A percentile compares a stretch with the other conserved stretches of the same genome.
These are phyloP conservation scores for Ophiothrix spiculata DNA, from an alignment of 35 echinoderm and acorn worm genomes.

Conservation along the genomic window DNA sequence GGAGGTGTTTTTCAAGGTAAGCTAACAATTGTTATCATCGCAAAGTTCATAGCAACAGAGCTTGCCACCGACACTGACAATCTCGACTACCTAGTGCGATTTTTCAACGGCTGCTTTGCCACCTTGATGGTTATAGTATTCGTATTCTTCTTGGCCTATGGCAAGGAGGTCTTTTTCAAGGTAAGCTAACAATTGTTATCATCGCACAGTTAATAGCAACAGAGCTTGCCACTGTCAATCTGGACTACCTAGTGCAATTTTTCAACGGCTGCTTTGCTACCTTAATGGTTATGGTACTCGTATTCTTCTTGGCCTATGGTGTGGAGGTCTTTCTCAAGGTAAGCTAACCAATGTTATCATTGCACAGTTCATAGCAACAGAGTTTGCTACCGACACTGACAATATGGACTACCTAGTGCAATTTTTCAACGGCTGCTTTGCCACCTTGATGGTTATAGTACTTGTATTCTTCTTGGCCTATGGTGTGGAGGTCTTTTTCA, in stretches of 20 bases:
- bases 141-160: background rate
- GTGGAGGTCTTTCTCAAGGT: conserved; percentile 98
- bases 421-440: conserved; percentile 67
- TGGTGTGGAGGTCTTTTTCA: conserved; percentile 97
- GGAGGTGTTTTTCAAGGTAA: background rate
- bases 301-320: conserved; percentile 92
- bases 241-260: conserved; percentile 44
- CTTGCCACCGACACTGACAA: no score
- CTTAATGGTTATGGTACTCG: conserved; percentile 74
- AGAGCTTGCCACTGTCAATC: conserved; percentile 29
- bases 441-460: conserved; percentile 68
- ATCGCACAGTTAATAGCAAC: conserved; percentile 62
- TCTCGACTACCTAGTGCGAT: background rate
- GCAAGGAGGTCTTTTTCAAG: background rate
- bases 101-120: background rate
- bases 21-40: no score
- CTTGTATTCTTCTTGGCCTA: conserved; percentile 89
- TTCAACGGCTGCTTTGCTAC: conserved; percentile 65
- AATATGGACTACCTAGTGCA: conserved; percentile 53
- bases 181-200: no score
- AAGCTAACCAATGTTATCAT: no score
- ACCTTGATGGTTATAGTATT: background rate
- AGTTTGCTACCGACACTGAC: conserved; percentile 24
- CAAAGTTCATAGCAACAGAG: background rate
- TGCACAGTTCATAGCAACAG: conserved; percentile 61